Evolutionary conservation across 2,888 invertebrate genomes (phyloP).

Genomic region (Ptychoptera contaminata): DNA sequence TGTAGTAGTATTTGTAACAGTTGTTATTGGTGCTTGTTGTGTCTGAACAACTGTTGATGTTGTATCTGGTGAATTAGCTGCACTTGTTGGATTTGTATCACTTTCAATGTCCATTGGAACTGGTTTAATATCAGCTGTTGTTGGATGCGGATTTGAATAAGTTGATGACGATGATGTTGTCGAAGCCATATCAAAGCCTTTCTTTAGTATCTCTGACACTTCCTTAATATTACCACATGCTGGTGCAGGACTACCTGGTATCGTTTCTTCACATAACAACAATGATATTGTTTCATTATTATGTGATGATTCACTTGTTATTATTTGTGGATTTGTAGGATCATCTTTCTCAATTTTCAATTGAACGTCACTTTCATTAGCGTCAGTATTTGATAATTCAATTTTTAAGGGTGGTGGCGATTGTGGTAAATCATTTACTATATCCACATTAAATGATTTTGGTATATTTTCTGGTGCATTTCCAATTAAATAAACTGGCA

Average conservation of each 20-base stretch:
- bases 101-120: constrained; percentile 19
- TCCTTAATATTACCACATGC: constrained; percentile 20
- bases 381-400: no score
- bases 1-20: constrained; percentile 5
- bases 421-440: not conserved
- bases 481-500: no score
- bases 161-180: constrained; percentile 48
- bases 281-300: constrained; percentile 52
- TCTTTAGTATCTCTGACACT: constrained; percentile 12
- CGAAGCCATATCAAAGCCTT: constrained; percentile 13
- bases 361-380: not conserved
- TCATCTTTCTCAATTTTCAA: not conserved
- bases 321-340: not conserved
- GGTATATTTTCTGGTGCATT: no score
- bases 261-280: constrained; percentile 75
- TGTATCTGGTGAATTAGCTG: not conserved
- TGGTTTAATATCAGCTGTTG: constrained; percentile 26
- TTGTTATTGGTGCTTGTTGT: constrained; percentile 6
- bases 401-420: not conserved
- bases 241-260: constrained; percentile 77
- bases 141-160: constrained; percentile 23
- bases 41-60: constrained; percentile 5
- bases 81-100: constrained; percentile 4
- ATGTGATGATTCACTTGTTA: constrained; percentile 15
- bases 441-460: not conserved